phyloP scores from a whole-genome alignment of 1,140 invertebrate genomes.

The Hycleus phaleratus region DNA sequence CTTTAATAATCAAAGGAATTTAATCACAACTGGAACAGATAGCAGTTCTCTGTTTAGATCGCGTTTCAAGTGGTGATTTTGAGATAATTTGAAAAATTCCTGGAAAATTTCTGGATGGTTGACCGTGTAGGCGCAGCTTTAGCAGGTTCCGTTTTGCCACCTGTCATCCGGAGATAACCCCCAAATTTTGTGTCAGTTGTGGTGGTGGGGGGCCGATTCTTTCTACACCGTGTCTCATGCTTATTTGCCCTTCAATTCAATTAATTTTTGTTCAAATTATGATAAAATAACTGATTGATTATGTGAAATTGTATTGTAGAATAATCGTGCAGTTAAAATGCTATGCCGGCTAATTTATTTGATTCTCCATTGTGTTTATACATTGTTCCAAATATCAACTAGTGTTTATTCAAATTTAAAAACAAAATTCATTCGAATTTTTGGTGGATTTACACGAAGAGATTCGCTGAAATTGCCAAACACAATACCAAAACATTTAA shows the following conservation, averaged over 20 bases:
- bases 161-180: not conserved
- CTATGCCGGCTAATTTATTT: constrained; percentile 20
- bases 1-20: too few relatives aligned
- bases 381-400: constrained; percentile 16
- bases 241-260: not conserved
- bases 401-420: constrained; percentile 3
- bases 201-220: not conserved
- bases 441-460: constrained; percentile 15
- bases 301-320: not conserved
- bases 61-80: too few relatives aligned
- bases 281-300: not conserved
- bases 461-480: constrained; percentile 17
- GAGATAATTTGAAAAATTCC: too few relatives aligned
- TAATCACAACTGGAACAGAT: too few relatives aligned
- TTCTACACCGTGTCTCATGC: constrained; percentile 1
- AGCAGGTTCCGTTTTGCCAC: not conserved
- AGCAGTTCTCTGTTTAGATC: too few relatives aligned
- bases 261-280: not conserved
- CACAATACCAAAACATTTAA: constrained; percentile 45
- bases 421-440: constrained; percentile 17
- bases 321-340: not conserved
- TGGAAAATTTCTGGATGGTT: too few relatives aligned
- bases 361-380: constrained; percentile 20
- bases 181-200: too few relatives aligned
- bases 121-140: too few relatives aligned